These are phyloP conservation scores for Syngnathus scovelli DNA, from an alignment of 2,113 vertebrate species.

Conservation along the genomic window DNA sequence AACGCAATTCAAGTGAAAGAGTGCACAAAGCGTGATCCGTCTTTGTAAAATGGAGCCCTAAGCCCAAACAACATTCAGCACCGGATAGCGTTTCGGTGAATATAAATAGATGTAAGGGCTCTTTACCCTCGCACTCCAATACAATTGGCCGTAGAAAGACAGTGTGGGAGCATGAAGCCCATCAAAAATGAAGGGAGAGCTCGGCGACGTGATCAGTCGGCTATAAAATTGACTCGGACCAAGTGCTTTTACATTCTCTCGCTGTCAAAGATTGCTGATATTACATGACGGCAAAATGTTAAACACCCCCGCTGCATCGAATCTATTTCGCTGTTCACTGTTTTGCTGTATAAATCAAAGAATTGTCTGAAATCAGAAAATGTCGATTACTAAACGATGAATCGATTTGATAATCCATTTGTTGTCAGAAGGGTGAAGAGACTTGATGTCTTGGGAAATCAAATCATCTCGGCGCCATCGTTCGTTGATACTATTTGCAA, in stretches of 20 bases:
- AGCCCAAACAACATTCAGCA: conserved; percentile 26
- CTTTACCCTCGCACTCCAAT: conserved; percentile 28
- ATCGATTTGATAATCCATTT: no score
- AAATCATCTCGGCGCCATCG: neutral
- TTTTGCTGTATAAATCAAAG: neutral
- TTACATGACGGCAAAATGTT: conserved; percentile 41
- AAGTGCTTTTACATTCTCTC: conserved; percentile 41
- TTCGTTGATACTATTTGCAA: neutral
- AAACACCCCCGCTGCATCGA: conserved; percentile 25
- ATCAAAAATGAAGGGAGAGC: conserved; percentile 28
- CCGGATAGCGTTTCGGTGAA: conserved; percentile 35
- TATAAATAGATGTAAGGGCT: conserved; percentile 24
- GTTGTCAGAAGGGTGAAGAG: no score
- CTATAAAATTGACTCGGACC: conserved; percentile 59
- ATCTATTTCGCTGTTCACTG: neutral
- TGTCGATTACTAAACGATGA: no score
- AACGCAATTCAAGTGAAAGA: conserved; percentile 27
- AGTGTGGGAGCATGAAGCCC: conserved; percentile 52
- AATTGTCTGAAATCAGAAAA: no score
- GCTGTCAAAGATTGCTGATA: conserved; percentile 28
- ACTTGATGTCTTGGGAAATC: no score
- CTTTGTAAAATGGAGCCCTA: conserved; percentile 16
- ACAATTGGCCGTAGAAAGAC: conserved; percentile 36
- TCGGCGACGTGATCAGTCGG: conserved; percentile 38
- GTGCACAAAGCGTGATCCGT: conserved; percentile 34